Evolutionary conservation across 2,113 vertebrate species (phyloP), one percentile per base, ranked within the genome.

Genomic region (Lethenteron reissneri): DNA sequence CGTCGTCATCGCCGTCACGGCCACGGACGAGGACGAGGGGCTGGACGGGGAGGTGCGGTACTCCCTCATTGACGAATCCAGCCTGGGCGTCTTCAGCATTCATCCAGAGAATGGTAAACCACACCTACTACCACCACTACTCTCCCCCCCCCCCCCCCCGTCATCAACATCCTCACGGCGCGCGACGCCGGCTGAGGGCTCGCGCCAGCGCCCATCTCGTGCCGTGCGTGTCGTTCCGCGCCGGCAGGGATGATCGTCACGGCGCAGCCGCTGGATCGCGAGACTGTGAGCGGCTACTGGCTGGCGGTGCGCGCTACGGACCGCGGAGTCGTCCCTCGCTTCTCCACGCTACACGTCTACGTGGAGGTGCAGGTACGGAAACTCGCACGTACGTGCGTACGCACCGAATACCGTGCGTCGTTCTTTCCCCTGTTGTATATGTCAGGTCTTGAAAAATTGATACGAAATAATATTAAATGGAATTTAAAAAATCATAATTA

Each of bases 41-140:
- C 82, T 90, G 75, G 94, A 99, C 71, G 91, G 94, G 69, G 89
- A 95, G 76, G 84, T 97, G 76, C 87, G 90, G 74, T 99, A 97
- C 74, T 95, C 91, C 57, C 88, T 99, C 72, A 84, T 86, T 56
- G 92, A 95, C 9, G 94, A 92, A 71, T 97, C 85, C 3, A 92
- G 94, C 2, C 84, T 99, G 8, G 8, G 94, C 25, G 83, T 88
- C 58, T 97, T 99, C 77, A 86, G 81, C 71, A 90, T 97, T 8
- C 89, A 97, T 69, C 90, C 96, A 73, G 92, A 96, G 78, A 92
- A 88, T 1, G 94, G 94, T 97, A 80, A 83, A 85, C 2, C 25
- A 3, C 25, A 25, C 25, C 25, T 25, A 25, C 25, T 25, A 2
- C 25, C 25, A 2, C 25, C 25, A 2, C 25, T 25, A 2, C 25